Evolutionary conservation across 2,113 vertebrate species (phyloP).

Genomic region (Centropristis striata): DNA sequence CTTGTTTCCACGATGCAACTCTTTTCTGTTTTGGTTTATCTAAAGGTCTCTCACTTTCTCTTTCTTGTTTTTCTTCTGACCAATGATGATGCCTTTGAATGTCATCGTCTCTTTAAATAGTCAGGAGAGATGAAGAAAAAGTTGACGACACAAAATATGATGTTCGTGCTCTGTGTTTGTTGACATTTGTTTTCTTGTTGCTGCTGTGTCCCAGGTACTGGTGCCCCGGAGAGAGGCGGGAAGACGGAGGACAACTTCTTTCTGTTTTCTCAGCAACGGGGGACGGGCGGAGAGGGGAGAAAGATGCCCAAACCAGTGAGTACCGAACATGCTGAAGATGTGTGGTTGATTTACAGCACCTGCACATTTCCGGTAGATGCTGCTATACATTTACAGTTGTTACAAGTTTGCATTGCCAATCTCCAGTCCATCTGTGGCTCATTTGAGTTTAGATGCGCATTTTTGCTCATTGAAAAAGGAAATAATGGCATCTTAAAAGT

Average conservation of each 20-base stretch:
- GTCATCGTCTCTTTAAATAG: too few species aligned
- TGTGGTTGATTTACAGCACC: background rate
- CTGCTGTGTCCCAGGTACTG: conserved; percentile 52
- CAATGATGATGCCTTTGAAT: too few species aligned
- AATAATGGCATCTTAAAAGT: background rate
- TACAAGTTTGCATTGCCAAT: background rate
- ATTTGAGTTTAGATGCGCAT: background rate
- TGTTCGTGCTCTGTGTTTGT: background rate
- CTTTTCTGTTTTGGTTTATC: too few species aligned
- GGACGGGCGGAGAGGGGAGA: conserved; percentile 54
- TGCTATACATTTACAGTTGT: background rate
- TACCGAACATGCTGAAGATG: background rate
- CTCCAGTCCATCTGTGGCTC: background rate
- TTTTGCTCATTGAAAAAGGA: background rate
- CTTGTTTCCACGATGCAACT: too few species aligned
- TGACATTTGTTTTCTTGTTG: conserved; percentile 15
- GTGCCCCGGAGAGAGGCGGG: conserved; percentile 47
- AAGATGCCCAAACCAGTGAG: conserved; percentile 82
- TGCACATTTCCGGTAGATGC: background rate
- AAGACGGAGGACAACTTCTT: conserved; percentile 75
- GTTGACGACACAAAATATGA: background rate
- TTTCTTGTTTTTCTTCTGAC: too few species aligned
- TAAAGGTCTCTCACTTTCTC: too few species aligned
- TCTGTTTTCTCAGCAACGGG: conserved; percentile 60
- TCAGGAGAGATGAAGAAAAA: too few species aligned